Base-by-base conservation (phyloP, 2,888 invertebrate species). In the Dromius quadrimaculatus region DNA sequence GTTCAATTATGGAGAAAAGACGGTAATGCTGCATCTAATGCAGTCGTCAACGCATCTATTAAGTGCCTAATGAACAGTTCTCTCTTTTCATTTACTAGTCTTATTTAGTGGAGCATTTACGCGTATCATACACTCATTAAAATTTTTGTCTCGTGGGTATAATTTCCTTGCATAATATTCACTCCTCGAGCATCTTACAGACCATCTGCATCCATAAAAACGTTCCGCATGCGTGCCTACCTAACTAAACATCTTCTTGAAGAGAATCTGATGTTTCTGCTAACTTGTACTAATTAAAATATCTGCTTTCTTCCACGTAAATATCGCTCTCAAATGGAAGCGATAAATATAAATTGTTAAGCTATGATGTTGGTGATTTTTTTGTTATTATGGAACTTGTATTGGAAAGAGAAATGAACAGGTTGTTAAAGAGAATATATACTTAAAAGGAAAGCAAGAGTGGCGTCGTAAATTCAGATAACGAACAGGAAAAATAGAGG, bases 201-300 rank as follows among this genome's bases (percentile, higher is more conserved):
- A n/a, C 41, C 15, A 41, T 6, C 36, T 41, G 41, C 15, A 41
- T 41, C 41, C 11, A 22, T 22, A 47, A 47, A 47, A 47, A 47
- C 11, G 22, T 47, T 47, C 41, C 15, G 41, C 41, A 41, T 41
- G 41, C 41, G 41, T 41, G 41, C 1, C 1, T 41, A 15, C 15
- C 5, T 41, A 15, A 41, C 41, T 41, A 15, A 47, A 11, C 4
- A 50, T 6, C 4, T 19, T 20, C 11, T 47, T 47, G 20, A n/a
- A 13, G 19, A 28, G 28, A 8, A 47, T 57, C 57, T 19, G 57
- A 57, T 32, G 57, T 36, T n/a, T 41, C 23, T 13, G 19, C 19
- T 6, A 61, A 61, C 38, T 11, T 22, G 61, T 59, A n/a, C 61
- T 61, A 61, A 61, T 61, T 61, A 61, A 61, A 61, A 61, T 61